phyloP scores from a whole-genome alignment of 1,140 invertebrate species.

The Nephotettix cincticeps region DNA sequence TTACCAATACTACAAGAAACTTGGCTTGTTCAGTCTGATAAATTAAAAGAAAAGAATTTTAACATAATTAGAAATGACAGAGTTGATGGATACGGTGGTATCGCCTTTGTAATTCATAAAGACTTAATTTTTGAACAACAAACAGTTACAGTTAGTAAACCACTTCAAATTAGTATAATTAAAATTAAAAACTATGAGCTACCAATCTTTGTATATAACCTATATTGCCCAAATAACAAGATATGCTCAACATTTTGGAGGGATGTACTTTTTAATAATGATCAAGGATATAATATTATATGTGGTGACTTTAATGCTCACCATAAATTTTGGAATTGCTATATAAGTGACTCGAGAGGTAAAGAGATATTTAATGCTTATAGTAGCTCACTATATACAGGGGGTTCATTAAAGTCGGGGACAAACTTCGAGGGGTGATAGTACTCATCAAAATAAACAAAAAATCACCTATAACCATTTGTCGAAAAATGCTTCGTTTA shows the following conservation, averaged over 20 bases:
- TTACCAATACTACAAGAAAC: not conserved
- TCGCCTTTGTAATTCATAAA: not conserved
- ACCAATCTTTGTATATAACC: not conserved
- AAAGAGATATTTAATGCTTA: not conserved
- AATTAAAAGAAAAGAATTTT: too few species aligned
- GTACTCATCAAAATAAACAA: not conserved
- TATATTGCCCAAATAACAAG: not conserved
- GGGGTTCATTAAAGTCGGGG: too few species aligned
- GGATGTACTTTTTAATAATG: not conserved
- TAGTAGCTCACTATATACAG: not conserved
- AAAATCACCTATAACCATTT: too few species aligned
- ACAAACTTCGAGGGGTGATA: not conserved
- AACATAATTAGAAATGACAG: too few species aligned
- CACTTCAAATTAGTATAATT: not conserved
- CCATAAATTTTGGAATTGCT: not conserved
- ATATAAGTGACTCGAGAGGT: not conserved
- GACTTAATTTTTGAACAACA: not conserved
- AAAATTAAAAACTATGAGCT: not conserved
- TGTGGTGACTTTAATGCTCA: conserved; percentile 14
- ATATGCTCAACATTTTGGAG: not conserved
- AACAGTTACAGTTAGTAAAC: not conserved
- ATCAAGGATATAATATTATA: not conserved
- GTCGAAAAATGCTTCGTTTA: too few species aligned
- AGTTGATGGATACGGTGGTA: not conserved
- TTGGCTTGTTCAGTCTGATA: not conserved